Conservation (phyloP, 2,888 invertebrate genomes). For the Scaptomyza tumidula region DNA sequence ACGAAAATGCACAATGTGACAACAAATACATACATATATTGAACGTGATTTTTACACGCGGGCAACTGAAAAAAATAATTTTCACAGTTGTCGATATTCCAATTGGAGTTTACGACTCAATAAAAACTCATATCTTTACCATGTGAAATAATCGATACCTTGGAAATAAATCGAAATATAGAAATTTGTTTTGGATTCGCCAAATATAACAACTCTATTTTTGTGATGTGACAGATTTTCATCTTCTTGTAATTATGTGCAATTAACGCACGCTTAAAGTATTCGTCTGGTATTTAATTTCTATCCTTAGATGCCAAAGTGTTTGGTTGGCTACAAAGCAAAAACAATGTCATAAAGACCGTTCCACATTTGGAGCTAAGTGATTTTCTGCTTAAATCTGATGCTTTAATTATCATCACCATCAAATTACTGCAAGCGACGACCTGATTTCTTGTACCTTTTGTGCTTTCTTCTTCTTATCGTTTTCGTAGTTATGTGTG, state of each 20-base stretch:
- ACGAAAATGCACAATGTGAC: conserved; percentile 22
- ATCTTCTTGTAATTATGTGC: not conserved
- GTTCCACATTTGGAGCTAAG: conserved; percentile 20
- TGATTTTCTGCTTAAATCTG: conserved; percentile 36
- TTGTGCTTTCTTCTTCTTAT: conserved; percentile 35
- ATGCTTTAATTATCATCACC: conserved; percentile 41
- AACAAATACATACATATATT: conserved; percentile 23
- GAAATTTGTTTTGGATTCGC: too few relatives aligned
- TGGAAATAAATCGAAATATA: not conserved
- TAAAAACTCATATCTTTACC: not conserved
- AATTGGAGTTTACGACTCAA: not conserved
- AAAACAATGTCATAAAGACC: conserved; percentile 30
- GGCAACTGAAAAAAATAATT: conserved; percentile 39
- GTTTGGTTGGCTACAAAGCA: conserved; percentile 18
- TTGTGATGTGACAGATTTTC: not conserved
- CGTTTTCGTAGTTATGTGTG: conserved; percentile 20
- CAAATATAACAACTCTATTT: too few relatives aligned
- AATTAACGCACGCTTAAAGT: conserved; percentile 3
- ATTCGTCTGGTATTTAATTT: conserved; percentile 3
- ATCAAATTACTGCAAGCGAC: conserved; percentile 41
- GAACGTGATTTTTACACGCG: conserved; percentile 58
- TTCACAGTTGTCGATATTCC: not conserved
- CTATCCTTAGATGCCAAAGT: conserved; percentile 26
- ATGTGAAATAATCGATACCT: conserved; percentile 12
- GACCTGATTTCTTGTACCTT: conserved; percentile 54